phyloP scores from a whole-genome alignment of 1,140 invertebrate species.

The Diorhabda carinulata region DNA sequence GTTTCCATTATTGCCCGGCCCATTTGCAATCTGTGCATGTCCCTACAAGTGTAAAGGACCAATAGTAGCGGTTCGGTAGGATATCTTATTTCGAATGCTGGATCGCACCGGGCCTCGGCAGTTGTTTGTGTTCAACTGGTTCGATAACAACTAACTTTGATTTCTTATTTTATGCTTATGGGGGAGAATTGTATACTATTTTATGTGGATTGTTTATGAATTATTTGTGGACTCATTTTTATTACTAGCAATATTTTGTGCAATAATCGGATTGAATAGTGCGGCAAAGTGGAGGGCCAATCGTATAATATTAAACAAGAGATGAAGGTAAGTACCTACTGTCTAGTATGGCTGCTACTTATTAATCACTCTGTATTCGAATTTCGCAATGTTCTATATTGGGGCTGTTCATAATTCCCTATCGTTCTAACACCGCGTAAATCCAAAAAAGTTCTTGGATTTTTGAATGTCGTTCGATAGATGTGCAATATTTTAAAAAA shows the following conservation, averaged over 20 bases:
- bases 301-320: background rate
- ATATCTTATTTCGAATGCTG: background rate
- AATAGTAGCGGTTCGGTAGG: background rate
- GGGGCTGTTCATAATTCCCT: too few relatives aligned
- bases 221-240: background rate
- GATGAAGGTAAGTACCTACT: background rate
- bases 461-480: too few relatives aligned
- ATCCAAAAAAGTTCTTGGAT: too few relatives aligned
- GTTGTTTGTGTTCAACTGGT: constrained; percentile 6
- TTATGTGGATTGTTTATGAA: background rate
- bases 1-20: constrained; percentile 3
- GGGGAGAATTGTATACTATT: background rate
- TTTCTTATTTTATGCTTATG: background rate
- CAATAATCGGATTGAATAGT: background rate
- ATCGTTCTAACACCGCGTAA: too few relatives aligned
- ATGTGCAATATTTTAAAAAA: too few relatives aligned
- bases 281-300: background rate
- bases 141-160: background rate
- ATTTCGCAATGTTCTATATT: too few relatives aligned
- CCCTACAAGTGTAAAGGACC: constrained; percentile 3
- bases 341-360: too few relatives aligned
- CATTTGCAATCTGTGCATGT: constrained; percentile 5
- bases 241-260: background rate
- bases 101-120: background rate
- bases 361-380: too few relatives aligned